A percentile compares a stretch with the other conserved stretches of the same genome.
These are phyloP conservation scores for Cetoscarus ocellatus DNA, from an alignment of 2,797 vertebrate genomes.

Conservation along the genomic window DNA sequence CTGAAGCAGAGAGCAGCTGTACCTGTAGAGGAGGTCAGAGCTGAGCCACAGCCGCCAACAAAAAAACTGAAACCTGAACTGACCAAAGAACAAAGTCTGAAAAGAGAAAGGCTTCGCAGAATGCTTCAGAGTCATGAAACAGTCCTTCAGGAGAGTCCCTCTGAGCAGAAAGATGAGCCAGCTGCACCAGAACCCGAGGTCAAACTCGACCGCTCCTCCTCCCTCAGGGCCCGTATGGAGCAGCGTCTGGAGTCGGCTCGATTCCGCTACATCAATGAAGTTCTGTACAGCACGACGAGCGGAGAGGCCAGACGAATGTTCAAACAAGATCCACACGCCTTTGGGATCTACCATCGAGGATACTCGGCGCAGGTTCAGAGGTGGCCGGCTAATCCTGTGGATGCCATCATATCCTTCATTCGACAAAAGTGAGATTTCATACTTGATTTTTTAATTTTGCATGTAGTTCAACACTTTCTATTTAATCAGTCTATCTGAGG, in stretches of 20 bases:
- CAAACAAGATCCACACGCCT: slow-evolving; percentile 87
- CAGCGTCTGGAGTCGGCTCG: slow-evolving; percentile 88
- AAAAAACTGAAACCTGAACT: slow-evolving; percentile 55
- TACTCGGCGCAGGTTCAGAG: slow-evolving; percentile 89
- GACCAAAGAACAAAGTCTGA: slow-evolving; percentile 57
- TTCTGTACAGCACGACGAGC: slow-evolving; percentile 89
- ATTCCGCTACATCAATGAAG: slow-evolving; percentile 94
- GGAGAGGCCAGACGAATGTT: slow-evolving; percentile 88
- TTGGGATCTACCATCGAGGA: slow-evolving; percentile 90
- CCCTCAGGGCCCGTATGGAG: slow-evolving; percentile 88
- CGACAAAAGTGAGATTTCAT: slow-evolving; percentile 82
- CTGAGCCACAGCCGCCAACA: slow-evolving; percentile 6
- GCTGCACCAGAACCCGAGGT: slow-evolving; percentile 17
- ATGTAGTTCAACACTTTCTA: background rate
- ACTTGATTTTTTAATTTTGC: background rate
- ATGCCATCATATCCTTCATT: slow-evolving; percentile 87
- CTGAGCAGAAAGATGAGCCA: slow-evolving; percentile 13
- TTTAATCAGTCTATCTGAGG: background rate
- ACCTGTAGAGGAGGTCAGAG: background rate
- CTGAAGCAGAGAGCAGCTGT: slow-evolving; percentile 18
- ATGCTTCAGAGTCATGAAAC: slow-evolving; percentile 54
- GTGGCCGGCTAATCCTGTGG: slow-evolving; percentile 92
- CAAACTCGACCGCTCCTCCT: slow-evolving; percentile 67
- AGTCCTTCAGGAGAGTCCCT: background rate
- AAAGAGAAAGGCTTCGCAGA: slow-evolving; percentile 70